Conservation (phyloP, 2,797 vertebrate genomes). For the Hypotaenidia philippensis region DNA sequence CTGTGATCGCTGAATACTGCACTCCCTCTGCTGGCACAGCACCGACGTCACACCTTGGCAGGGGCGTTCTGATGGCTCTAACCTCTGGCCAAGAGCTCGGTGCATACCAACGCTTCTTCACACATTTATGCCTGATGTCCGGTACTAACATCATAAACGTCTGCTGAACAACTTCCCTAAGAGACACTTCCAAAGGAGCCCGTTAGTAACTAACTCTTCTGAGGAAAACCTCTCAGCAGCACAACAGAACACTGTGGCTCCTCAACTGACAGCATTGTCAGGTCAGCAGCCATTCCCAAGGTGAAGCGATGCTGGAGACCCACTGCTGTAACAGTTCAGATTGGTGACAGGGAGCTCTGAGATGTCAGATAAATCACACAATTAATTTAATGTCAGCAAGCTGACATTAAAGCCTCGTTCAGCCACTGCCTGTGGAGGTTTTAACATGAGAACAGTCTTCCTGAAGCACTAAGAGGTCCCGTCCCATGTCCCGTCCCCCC, state of each 20-base stretch:
- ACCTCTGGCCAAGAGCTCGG: neutral
- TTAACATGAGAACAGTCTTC: neutral
- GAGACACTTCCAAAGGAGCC: neutral
- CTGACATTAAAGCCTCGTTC: neutral
- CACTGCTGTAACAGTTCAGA: neutral
- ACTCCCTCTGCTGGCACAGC: conserved; percentile 77
- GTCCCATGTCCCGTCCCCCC: no score
- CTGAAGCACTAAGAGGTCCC: neutral
- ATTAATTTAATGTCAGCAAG: neutral
- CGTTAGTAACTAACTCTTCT: neutral
- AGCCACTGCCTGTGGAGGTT: neutral
- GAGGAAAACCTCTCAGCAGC: neutral
- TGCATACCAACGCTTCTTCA: neutral
- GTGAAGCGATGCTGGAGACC: neutral
- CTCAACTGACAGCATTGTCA: neutral
- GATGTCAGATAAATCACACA: neutral
- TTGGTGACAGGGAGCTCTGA: neutral
- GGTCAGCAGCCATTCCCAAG: neutral
- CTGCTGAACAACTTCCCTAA: neutral
- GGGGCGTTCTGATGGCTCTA: neutral
- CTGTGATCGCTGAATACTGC: conserved; percentile 41
- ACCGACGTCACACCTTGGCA: neutral
- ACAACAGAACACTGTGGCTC: accelerated
- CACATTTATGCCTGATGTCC: neutral
- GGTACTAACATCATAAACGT: neutral